Evolutionary conservation across 1,140 invertebrate species (phyloP).

Genomic region (Batillaria attramentaria): DNA sequence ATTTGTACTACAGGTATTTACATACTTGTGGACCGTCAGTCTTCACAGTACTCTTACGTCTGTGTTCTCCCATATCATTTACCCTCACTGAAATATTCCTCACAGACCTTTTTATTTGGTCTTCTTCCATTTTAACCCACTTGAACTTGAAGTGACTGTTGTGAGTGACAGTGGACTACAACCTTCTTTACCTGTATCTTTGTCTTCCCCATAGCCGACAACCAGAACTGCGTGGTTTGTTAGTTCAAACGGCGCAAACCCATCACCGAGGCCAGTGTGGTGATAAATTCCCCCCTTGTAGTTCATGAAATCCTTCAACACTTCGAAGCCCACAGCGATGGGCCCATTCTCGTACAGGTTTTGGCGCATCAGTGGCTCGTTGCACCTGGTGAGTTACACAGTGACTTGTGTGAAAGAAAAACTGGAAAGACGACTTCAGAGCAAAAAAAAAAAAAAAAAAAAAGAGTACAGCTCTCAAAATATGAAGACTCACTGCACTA

Average conservation of each 20-base stretch:
- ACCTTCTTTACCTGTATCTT: conserved; percentile 30
- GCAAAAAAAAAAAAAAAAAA: conserved; percentile 3
- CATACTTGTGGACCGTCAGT: no score
- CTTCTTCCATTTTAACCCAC: no score
- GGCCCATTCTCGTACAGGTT: conserved; percentile 74
- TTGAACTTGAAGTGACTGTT: no score
- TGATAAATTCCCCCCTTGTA: conserved; percentile 71
- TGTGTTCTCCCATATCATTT: no score
- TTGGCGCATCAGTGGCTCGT: conserved; percentile 74
- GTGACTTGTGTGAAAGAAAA: not conserved
- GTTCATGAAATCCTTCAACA: conserved; percentile 71
- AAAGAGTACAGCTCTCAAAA: no score
- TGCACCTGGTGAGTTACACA: conserved; percentile 67
- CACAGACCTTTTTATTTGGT: no score
- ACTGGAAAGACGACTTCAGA: not conserved
- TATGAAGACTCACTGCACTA: no score
- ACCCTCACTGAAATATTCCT: no score
- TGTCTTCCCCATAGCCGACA: conserved; percentile 69
- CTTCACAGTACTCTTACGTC: no score
- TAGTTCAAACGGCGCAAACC: conserved; percentile 67
- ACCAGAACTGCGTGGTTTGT: conserved; percentile 71
- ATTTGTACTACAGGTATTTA: no score
- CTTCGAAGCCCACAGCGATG: conserved; percentile 74
- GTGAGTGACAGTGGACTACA: not conserved
- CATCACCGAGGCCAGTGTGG: conserved; percentile 57